These are phyloP conservation scores for Odontophorus gujanensis DNA, from an alignment of 2,113 vertebrate genomes.

Conservation along the genomic window DNA sequence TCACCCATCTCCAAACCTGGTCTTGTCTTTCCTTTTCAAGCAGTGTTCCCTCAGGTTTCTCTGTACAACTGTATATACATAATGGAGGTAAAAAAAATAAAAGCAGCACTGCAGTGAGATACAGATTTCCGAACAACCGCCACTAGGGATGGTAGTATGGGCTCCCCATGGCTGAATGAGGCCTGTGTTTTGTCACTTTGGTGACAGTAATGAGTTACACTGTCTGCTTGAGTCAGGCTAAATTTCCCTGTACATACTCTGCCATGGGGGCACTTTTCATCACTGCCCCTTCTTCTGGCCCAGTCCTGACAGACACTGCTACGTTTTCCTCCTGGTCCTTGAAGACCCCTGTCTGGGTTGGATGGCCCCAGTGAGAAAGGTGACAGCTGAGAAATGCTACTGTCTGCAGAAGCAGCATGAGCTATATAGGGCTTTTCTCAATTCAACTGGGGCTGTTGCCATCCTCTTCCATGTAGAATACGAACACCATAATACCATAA, in stretches of 20 bases:
- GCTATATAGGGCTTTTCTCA: neutral
- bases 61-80: accelerated
- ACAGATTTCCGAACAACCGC: accelerated
- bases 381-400: neutral
- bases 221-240: neutral
- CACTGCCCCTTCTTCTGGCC: neutral
- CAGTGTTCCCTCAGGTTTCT: neutral
- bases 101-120: neutral
- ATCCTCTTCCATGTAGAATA: neutral
- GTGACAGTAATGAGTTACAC: neutral
- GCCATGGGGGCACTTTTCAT: neutral
- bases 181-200: neutral
- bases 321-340: neutral
- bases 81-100: neutral
- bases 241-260: accelerated
- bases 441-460: neutral
- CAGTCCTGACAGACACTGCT: neutral
- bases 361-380: neutral
- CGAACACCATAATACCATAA: neutral
- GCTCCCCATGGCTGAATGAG: neutral
- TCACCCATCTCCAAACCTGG: neutral
- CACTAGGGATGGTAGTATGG: neutral
- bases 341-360: neutral
- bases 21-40: neutral
- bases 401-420: neutral